Conservation (phyloP, 1,140 invertebrate species). For the Sminthurides bifidus region DNA sequence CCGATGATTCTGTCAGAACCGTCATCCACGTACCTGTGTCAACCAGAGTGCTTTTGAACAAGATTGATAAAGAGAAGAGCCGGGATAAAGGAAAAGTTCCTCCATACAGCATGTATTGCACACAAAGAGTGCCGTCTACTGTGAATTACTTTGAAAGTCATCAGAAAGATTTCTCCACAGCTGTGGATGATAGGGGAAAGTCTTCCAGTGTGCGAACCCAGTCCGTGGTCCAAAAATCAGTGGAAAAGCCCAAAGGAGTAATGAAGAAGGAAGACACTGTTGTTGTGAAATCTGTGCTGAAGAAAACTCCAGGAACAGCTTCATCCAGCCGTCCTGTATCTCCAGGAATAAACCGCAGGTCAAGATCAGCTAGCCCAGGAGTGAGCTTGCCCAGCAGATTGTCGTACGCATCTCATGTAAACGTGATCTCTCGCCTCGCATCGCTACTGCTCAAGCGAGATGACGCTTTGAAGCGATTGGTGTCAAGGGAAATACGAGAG, state of each 20-base stretch:
- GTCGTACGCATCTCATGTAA: constrained; percentile 71
- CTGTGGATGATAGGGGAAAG: too few species aligned
- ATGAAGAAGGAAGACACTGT: too few species aligned
- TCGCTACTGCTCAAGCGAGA: constrained; percentile 43
- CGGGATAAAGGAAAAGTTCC: constrained; percentile 19
- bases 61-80: constrained; percentile 13
- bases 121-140: constrained; percentile 22
- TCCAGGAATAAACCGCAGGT: constrained; percentile 8
- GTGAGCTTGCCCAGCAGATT: constrained; percentile 37
- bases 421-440: constrained; percentile 72
- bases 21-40: constrained; percentile 41
- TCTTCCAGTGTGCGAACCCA: too few species aligned
- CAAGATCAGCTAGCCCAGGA: constrained; percentile 19
- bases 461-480: constrained; percentile 17
- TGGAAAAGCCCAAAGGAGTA: too few species aligned
- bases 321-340: too few species aligned
- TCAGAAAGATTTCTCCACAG: too few species aligned
- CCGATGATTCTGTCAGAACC: constrained; percentile 53
- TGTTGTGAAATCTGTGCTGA: too few species aligned
- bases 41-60: constrained; percentile 19
- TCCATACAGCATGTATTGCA: constrained; percentile 22
- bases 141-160: constrained; percentile 26
- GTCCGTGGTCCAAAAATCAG: too few species aligned
- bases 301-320: too few species aligned
- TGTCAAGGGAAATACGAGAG: constrained; percentile 21